A percentile compares a stretch with the other conserved stretches of the same genome.
Conservation (phyloP, 2,888 invertebrate genomes). For the Scaptodrosophila latifasciaeformis region DNA sequence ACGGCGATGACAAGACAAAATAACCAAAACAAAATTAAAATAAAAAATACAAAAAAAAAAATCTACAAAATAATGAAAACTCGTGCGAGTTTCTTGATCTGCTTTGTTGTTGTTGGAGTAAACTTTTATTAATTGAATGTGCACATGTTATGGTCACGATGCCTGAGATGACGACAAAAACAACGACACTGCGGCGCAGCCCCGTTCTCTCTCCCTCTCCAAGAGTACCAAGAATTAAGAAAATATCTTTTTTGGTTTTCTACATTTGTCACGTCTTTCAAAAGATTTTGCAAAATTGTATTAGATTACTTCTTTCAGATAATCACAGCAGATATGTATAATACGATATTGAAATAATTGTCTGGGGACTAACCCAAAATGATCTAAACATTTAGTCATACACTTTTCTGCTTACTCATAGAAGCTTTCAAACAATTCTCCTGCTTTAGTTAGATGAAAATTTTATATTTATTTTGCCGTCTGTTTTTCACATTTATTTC, state of each 20-base stretch:
- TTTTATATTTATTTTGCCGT: too few relatives aligned
- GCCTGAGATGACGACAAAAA: neutral
- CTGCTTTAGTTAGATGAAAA: too few relatives aligned
- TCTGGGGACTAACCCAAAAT: too few relatives aligned
- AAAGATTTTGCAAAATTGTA: constrained; percentile 55
- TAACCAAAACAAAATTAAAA: constrained; percentile 34
- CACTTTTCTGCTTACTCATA: too few relatives aligned
- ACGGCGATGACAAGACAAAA: constrained; percentile 43
- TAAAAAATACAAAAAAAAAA: constrained; percentile 9
- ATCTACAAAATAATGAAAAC: too few relatives aligned
- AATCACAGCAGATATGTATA: too few relatives aligned
- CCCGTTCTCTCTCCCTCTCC: neutral
- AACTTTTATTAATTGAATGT: constrained; percentile 55
- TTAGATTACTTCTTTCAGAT: constrained; percentile 55
- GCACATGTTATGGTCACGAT: constrained; percentile 11
- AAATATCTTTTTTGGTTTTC: constrained; percentile 12
- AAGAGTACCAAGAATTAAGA: neutral
- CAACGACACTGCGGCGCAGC: neutral
- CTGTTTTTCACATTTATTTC: constrained; percentile 24
- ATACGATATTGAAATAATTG: too few relatives aligned
- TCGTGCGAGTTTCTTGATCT: constrained; percentile 35
- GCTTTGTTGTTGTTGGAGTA: constrained; percentile 38
- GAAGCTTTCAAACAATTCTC: too few relatives aligned
- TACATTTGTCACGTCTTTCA: constrained; percentile 48
- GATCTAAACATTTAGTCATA: too few relatives aligned